These are phyloP conservation scores for Abramis brama DNA, from an alignment of 2,113 vertebrate species.

Conservation along the genomic window DNA sequence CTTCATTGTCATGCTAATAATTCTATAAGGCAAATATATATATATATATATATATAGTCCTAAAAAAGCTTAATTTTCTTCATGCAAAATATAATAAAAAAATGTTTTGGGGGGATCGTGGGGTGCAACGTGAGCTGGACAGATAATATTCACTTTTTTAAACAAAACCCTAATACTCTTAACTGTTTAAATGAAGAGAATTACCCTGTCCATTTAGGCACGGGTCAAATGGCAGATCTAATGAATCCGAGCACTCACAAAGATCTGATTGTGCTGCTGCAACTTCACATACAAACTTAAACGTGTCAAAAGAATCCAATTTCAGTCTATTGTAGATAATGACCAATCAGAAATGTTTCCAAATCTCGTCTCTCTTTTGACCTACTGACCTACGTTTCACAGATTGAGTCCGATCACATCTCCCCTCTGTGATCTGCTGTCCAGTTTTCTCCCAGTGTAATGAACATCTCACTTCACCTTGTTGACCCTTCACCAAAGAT, in stretches of 20 bases:
- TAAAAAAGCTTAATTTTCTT: neutral
- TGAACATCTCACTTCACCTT: neutral
- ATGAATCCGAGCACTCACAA: neutral
- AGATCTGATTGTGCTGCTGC: conserved; percentile 3
- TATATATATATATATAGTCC: too few species aligned
- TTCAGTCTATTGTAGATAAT: neutral
- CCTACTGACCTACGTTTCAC: neutral
- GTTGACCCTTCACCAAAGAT: neutral
- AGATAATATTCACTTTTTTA: neutral
- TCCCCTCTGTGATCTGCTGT: neutral
- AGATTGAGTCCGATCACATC: neutral
- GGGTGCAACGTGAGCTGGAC: neutral
- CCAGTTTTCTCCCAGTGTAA: conserved; percentile 10
- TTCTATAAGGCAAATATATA: neutral
- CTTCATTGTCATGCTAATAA: neutral
- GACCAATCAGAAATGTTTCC: neutral
- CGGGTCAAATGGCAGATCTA: neutral
- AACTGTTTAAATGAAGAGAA: neutral
- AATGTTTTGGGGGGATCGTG: neutral
- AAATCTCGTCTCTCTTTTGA: neutral
- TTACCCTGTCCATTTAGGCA: neutral
- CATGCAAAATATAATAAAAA: neutral
- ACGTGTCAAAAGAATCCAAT: neutral
- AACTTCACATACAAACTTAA: conserved; percentile 11
- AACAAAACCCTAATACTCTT: neutral